Evolutionary conservation across 2,888 invertebrate species (phyloP), one percentile per base, ranked within the genome.

Genomic region (Metopia argyrocephala): DNA sequence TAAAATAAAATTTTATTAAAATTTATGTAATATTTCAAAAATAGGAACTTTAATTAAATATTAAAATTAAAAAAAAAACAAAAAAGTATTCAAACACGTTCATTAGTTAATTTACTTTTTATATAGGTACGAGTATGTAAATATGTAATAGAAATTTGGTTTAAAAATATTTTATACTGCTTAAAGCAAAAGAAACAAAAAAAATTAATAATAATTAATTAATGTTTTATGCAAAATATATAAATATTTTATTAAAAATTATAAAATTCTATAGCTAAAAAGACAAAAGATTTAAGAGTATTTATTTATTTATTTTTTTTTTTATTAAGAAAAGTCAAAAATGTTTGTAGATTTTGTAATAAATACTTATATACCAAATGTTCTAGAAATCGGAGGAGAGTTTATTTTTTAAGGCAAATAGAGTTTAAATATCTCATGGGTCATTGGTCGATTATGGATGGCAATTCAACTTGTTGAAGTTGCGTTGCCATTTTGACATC

Each of bases 261-360:
- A 64, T 28, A 65, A 71, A 48, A 57, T 59, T 46, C 31, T 70
- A 59, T 65, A 66, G 57, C 76, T 50, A 56, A 45, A 68, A 71
- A 73, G 66, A 61, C 66, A 70, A 62, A 64, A 57, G n/a, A n/a
- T n/a, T 38, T 12, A 15, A 15, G 15, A 38, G 4, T 38, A 15
- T 38, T 38, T 2, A 1, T 38, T 2, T 38, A 3, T 38, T n/a
- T n/a, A n/a, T 38, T 38, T 31, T 0, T 31, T 2, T 31, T 7
- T 5, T 2, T 1, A 38, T 38, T 3, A 3, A 38, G 38, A 1
- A 38, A 79, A 80, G 76, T 9, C 80, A 80, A 81, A 84, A 79
- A 74, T 78, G 74, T 79, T 78, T 69, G 73, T 50, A 76, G 46
- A 54, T 57, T 66, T 23, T 15, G 15, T 38, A 3, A 38, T 38